phyloP scores from a whole-genome alignment of 2,888 invertebrate species.

The Cinara cedri region DNA sequence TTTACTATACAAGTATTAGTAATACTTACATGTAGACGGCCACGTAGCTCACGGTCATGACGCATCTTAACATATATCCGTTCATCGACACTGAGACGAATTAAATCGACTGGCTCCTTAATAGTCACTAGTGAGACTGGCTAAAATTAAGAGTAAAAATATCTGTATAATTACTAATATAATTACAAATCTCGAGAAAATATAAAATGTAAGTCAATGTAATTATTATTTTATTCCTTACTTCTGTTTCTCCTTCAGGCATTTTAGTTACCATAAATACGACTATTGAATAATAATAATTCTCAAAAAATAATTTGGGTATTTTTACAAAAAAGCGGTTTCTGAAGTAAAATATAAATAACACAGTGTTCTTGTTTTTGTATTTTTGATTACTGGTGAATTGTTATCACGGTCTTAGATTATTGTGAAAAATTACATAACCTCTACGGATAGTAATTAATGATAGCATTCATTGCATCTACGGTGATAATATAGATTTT shows the following conservation, averaged over 20 bases:
- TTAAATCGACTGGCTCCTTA: slow-evolving; percentile 96
- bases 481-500: neutral
- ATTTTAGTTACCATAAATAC: slow-evolving; percentile 51
- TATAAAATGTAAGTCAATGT: neutral
- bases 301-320: neutral
- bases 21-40: slow-evolving; percentile 84
- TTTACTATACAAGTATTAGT: neutral
- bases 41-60: slow-evolving; percentile 95
- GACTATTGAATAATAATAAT: neutral
- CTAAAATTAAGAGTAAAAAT: slow-evolving; percentile 23
- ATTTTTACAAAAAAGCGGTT: too few species aligned
- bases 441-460: too few species aligned
- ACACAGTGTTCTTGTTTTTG: neutral
- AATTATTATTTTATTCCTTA: neutral
- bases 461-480: too few species aligned
- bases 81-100: slow-evolving; percentile 96
- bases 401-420: too few species aligned
- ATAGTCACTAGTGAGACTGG: slow-evolving; percentile 72
- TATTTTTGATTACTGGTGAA: slow-evolving; percentile 7
- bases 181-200: too few species aligned
- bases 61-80: slow-evolving; percentile 99
- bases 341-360: neutral
- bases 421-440: slow-evolving; percentile 16
- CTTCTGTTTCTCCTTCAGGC: slow-evolving; percentile 53
- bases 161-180: too few species aligned